A percentile compares a stretch with the other conserved stretches of the same genome.
Evolutionary conservation across 2,888 invertebrate species (phyloP).

Genomic region (Azorinus chamasolen): DNA sequence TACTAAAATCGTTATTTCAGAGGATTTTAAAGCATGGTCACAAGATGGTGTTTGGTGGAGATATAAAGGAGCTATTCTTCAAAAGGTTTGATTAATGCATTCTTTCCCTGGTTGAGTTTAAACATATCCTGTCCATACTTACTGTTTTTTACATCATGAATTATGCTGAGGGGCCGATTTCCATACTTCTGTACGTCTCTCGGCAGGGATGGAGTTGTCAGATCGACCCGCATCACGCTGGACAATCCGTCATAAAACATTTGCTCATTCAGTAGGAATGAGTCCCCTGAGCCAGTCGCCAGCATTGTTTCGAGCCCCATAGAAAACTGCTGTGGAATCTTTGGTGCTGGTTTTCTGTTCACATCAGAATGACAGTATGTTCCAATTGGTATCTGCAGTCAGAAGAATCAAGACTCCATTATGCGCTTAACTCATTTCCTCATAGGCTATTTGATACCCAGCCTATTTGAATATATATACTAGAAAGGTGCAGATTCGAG

Average conservation of each 20-base stretch:
- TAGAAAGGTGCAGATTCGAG: too few relatives aligned
- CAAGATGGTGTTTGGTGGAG: too few relatives aligned
- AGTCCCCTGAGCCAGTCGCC: background rate
- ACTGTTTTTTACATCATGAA: slow-evolving; percentile 1
- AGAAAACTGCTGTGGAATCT: slow-evolving; percentile 58
- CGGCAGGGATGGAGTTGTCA: slow-evolving; percentile 6
- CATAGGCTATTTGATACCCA: too few relatives aligned
- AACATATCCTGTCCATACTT: background rate
- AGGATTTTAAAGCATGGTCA: too few relatives aligned
- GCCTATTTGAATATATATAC: too few relatives aligned
- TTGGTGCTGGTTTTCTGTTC: slow-evolving; percentile 48
- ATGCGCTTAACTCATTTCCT: too few relatives aligned
- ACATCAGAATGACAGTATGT: slow-evolving; percentile 55
- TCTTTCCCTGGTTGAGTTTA: too few relatives aligned
- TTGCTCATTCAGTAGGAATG: slow-evolving; percentile 7
- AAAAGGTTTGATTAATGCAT: too few relatives aligned
- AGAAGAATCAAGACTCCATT: too few relatives aligned
- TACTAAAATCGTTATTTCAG: too few relatives aligned
- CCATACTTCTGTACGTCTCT: slow-evolving; percentile 27
- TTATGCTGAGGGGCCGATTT: slow-evolving; percentile 15
- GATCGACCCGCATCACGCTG: slow-evolving; percentile 44
- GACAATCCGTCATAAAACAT: slow-evolving; percentile 51
- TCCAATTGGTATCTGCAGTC: slow-evolving; percentile 57
- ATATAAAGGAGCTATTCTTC: too few relatives aligned
- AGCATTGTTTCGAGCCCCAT: slow-evolving; percentile 46